These are phyloP conservation scores for Leptinotarsa rubiginosa DNA, from an alignment of 2,888 invertebrate genomes.

Conservation along the genomic window DNA sequence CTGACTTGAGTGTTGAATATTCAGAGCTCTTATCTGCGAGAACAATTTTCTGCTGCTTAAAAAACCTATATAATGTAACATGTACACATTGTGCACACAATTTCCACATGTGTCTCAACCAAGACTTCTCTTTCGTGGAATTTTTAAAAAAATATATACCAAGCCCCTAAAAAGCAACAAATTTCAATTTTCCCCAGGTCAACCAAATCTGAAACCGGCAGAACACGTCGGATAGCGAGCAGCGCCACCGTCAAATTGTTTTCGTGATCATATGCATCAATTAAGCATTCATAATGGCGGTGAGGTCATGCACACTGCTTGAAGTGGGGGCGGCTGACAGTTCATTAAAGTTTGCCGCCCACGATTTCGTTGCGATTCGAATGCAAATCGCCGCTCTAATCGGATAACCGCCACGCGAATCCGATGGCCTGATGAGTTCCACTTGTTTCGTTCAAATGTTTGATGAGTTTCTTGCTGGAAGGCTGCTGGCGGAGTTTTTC, in stretches of 20 bases:
- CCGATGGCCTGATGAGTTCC: conserved; percentile 12
- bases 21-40: no score
- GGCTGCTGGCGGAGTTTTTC: neutral
- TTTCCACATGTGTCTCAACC: no score
- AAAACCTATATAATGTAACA: no score
- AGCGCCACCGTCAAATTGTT: conserved; percentile 1
- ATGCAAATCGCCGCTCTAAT: conserved; percentile 19
- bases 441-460: neutral
- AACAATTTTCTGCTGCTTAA: no score
- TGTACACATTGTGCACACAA: no score
- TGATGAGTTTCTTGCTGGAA: conserved; percentile 4
- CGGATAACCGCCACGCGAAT: conserved; percentile 5
- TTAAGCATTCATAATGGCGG: conserved; percentile 1
- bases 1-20: no score
- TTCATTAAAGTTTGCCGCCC: conserved; percentile 16
- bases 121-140: no score
- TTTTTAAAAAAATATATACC: no score
- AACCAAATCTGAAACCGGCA: neutral
- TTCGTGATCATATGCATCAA: conserved; percentile 14
- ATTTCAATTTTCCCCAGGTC: no score
- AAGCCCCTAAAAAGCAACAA: no score
- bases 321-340: conserved; percentile 11
- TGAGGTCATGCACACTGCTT: neutral
- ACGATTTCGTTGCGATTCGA: conserved; percentile 8
- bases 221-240: neutral